Evolutionary conservation across 2,113 vertebrate species (phyloP).

Genomic region (Chaetodon trifascialis): DNA sequence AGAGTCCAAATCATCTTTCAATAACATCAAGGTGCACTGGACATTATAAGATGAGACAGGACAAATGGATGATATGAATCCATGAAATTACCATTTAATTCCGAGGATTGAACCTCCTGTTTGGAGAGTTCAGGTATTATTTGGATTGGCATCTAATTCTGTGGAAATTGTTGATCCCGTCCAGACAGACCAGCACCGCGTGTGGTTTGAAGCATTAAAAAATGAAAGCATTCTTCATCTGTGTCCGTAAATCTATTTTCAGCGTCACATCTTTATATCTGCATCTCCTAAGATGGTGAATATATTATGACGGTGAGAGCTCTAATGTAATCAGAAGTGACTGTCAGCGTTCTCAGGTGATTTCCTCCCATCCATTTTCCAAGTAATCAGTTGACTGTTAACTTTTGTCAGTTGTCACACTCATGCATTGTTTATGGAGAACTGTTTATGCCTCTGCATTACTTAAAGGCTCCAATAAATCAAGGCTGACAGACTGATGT

Average conservation of each 20-base stretch:
- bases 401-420: not conserved
- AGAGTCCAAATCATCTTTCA: slow-evolving; percentile 24
- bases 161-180: slow-evolving; percentile 8
- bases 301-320: slow-evolving; percentile 25
- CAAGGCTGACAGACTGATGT: not conserved
- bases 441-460: slow-evolving; percentile 30
- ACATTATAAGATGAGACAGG: slow-evolving; percentile 40
- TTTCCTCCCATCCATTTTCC: not conserved
- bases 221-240: slow-evolving; percentile 4
- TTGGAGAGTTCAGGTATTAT: not conserved
- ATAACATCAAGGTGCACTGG: not conserved
- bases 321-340: slow-evolving; percentile 27
- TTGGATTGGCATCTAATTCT: slow-evolving; percentile 15
- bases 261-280: slow-evolving; percentile 7
- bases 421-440: slow-evolving; percentile 38
- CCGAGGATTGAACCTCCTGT: not conserved
- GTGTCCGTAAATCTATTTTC: slow-evolving; percentile 17
- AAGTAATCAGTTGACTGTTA: not conserved
- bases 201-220: slow-evolving; percentile 20
- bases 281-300: slow-evolving; percentile 21
- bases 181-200: not conserved
- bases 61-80: slow-evolving; percentile 29
- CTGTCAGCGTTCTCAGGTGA: slow-evolving; percentile 35
- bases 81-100: slow-evolving; percentile 17
- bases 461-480: slow-evolving; percentile 29